A percentile compares a stretch with the other conserved stretches of the same genome.
phyloP scores from a whole-genome alignment of 2,797 vertebrate genomes.

The Melanotaenia pygmaea region DNA sequence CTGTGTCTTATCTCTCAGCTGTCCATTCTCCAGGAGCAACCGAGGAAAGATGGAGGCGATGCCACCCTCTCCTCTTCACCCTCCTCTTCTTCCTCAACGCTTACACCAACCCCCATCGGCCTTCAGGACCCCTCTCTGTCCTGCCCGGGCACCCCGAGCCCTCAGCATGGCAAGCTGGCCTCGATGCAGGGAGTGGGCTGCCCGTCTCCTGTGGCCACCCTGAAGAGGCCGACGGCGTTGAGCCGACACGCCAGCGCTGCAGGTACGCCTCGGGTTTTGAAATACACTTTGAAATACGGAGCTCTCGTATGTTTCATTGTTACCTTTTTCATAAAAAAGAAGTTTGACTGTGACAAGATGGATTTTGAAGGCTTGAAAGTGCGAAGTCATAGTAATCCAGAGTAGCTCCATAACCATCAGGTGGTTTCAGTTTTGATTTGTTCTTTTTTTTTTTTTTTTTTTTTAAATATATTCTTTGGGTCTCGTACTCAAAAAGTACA shows the following conservation, averaged over 20 bases:
- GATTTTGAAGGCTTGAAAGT: not conserved
- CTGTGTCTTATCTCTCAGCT: conserved; percentile 66
- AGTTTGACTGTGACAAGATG: not conserved
- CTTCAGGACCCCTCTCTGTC: conserved; percentile 61
- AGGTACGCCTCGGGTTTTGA: conserved; percentile 22
- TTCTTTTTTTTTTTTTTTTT: not conserved
- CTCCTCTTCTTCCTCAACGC: conserved; percentile 41
- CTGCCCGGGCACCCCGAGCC: conserved; percentile 65
- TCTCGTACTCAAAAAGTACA: not conserved
- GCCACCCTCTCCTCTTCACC: conserved; percentile 41
- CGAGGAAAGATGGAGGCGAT: conserved; percentile 87
- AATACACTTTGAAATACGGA: not conserved
- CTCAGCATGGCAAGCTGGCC: conserved; percentile 76
- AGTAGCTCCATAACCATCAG: not conserved
- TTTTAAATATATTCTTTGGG: not conserved
- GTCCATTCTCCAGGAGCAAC: conserved; percentile 87
- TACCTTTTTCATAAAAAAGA: conserved; percentile 1
- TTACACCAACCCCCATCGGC: conserved; percentile 45
- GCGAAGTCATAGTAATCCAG: not conserved
- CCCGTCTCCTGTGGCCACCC: conserved; percentile 82
- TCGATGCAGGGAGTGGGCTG: conserved; percentile 63
- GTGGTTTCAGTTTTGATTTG: not conserved
- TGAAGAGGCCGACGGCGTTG: conserved; percentile 91
- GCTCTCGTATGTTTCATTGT: not conserved
- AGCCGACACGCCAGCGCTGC: conserved; percentile 93